Evolutionary conservation across 2,888 invertebrate genomes (phyloP).

Genomic region (Drosophila meridionalis): DNA sequence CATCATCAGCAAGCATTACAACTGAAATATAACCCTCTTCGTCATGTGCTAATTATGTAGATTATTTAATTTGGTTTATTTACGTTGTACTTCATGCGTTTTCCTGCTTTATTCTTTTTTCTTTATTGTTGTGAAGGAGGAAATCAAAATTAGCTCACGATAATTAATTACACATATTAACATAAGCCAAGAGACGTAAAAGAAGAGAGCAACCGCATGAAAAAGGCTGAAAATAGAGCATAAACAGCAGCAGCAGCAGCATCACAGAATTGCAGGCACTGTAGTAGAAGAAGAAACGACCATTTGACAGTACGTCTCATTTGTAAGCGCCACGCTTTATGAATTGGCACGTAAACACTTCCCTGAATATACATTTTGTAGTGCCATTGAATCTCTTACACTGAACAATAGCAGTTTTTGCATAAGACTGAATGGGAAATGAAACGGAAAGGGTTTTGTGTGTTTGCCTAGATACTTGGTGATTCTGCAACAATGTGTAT

Average conservation of each 20-base stretch:
- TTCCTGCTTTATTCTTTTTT: conserved; percentile 10
- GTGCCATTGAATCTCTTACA: conserved; percentile 7
- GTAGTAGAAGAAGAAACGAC: conserved; percentile 1
- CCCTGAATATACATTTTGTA: not conserved
- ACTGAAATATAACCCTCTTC: conserved; percentile 25
- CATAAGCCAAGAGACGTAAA: conserved; percentile 42
- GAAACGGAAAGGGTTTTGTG: not conserved
- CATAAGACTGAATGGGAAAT: not conserved
- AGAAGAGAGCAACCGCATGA: not conserved
- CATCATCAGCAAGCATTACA: not conserved
- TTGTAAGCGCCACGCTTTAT: conserved; percentile 66
- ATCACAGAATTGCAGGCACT: conserved; percentile 34
- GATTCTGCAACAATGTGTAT: not conserved
- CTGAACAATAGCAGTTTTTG: conserved; percentile 15
- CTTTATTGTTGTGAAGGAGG: conserved; percentile 29
- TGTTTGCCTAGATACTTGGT: not conserved
- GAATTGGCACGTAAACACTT: conserved; percentile 65
- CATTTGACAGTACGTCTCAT: conserved; percentile 49
- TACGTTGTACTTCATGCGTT: conserved; percentile 41
- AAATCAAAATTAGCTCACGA: conserved; percentile 61
- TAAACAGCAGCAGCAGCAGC: conserved; percentile 7
- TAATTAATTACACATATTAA: conserved; percentile 68
- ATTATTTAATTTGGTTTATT: conserved; percentile 69
- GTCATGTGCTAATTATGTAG: conserved; percentile 67
- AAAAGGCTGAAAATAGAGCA: not conserved